Evolutionary conservation across 2,113 vertebrate genomes (phyloP).

Genomic region (Cheirogaleus medius): DNA sequence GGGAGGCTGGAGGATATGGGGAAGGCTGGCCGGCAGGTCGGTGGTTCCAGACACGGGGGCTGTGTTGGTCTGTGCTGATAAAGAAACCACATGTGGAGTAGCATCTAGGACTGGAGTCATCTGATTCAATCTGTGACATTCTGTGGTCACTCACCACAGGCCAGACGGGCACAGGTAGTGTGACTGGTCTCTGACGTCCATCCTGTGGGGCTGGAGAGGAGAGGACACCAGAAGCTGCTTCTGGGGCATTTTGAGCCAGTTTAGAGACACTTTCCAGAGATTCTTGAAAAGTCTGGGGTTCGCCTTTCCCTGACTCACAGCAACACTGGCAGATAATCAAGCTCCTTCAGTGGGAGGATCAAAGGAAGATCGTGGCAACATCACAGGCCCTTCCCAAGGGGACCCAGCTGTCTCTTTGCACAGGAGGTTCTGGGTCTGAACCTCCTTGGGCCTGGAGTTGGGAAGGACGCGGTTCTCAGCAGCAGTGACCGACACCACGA

Average conservation of each 20-base stretch:
- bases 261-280: neutral
- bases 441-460: neutral
- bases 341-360: neutral
- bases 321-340: neutral
- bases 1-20: too few relatives aligned
- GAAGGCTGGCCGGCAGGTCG: too few relatives aligned
- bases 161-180: too few relatives aligned
- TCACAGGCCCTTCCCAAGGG: neutral
- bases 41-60: neutral
- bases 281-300: neutral
- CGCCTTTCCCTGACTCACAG: neutral
- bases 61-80: accelerated
- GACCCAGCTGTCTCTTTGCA: too few relatives aligned
- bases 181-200: too few relatives aligned
- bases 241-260: neutral
- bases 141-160: neutral
- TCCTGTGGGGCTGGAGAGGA: too few relatives aligned
- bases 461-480: too few relatives aligned
- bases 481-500: too few relatives aligned
- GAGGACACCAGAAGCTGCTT: neutral
- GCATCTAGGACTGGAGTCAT: neutral
- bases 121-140: neutral
- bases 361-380: neutral
- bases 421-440: neutral
- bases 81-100: neutral